Conservation (phyloP, 2,113 vertebrate genomes). For the Mastomys natalensis region DNA sequence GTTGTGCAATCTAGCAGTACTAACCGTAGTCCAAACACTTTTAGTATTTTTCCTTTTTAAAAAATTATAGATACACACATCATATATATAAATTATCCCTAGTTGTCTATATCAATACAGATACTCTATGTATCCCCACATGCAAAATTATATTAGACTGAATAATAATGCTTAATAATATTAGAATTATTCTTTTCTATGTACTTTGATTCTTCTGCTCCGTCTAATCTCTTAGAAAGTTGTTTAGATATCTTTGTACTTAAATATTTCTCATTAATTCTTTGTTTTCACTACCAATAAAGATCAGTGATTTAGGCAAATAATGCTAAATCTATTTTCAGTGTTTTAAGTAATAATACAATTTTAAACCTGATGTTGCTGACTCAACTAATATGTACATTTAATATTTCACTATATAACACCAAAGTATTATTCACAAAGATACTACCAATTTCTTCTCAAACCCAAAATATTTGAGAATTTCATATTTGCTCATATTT, state of each 20-base stretch:
- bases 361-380: slow-evolving; percentile 30
- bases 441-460: background rate
- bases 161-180: background rate
- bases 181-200: background rate
- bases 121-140: background rate
- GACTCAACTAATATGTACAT: background rate
- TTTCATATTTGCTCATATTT: background rate
- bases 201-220: background rate
- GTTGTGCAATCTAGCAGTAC: fast-evolving
- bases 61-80: background rate
- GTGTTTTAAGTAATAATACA: background rate
- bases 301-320: background rate
- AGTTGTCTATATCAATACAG: background rate
- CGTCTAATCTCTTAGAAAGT: background rate
- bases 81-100: background rate
- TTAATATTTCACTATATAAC: background rate
- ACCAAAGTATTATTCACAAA: slow-evolving; percentile 7
- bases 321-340: background rate
- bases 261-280: background rate
- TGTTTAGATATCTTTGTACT: background rate
- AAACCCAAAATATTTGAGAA: background rate
- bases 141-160: background rate
- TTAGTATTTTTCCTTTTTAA: background rate
- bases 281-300: background rate
- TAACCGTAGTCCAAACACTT: background rate